Evolutionary conservation across 2,113 vertebrate genomes (phyloP).

Genomic region (human (Homo sapiens)): GRCh38 chr18:33641001-33641500

Average conservation of each 20-base stretch:
- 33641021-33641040: not conserved
- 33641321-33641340: slow-evolving; percentile 71
- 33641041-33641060: not conserved
- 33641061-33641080: not conserved
- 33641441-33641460: slow-evolving; percentile 18
- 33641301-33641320: slow-evolving; percentile 70
- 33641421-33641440: slow-evolving; percentile 39
- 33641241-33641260: slow-evolving; percentile 50
- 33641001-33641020: slow-evolving; percentile 15
- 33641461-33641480: not conserved
- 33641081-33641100: slow-evolving; percentile 20
- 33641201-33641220: slow-evolving; percentile 40
- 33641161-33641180: slow-evolving; percentile 35
- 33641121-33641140: slow-evolving; percentile 29
- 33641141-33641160: not conserved
- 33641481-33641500: not conserved
- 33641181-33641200: slow-evolving; percentile 58
- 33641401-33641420: slow-evolving; percentile 42
- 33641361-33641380: slow-evolving; percentile 67
- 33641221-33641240: slow-evolving; percentile 61
- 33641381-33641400: not conserved
- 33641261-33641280: slow-evolving; percentile 76
- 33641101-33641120: slow-evolving; percentile 29
- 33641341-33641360: slow-evolving; percentile 68
- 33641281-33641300: slow-evolving; percentile 79